Evolutionary conservation across 2,113 vertebrate genomes (phyloP), one percentile per base, ranked within the genome.

Genomic region (Stegostoma tigrinum): DNA sequence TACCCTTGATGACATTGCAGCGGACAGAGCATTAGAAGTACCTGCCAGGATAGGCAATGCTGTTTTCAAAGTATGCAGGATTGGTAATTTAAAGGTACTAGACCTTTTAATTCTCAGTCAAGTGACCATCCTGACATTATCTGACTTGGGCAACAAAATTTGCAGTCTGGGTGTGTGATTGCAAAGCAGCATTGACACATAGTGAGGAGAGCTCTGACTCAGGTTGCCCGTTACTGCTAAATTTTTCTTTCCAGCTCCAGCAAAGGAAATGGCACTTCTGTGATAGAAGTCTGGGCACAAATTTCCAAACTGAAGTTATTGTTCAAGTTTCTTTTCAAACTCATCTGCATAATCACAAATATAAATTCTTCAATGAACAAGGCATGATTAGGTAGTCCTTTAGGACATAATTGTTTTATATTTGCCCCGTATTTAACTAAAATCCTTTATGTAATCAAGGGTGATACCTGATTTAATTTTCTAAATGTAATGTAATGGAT

Each of bases 191-290:
- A 75, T 75, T 15, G 24, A 95, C 68, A 94, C 24, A 3, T 15
- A 24, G 67, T 24, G 38, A 45, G 64, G 42, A 30, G 68, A 95
- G 14, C 27, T 75, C 42, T 72, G 34, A 52, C 94, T 95, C 68
- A 30, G 42, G 21, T 10, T 72, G 27, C 21, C 14, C 42, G 24
- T 68, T 48, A 21, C 67, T 42, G 42, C 23, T 34, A 3, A 27
- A 17, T 38, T 95, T 75, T 45, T 72, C 27, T 95, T 52, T 95
- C 45, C 94, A 95, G 45, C 38, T 72, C 66, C 27, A 75, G 52
- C 67, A 52, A 75, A 95, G 94, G 94, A 95, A 72, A 95, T 95
- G 27, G 24, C 42, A 75, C 67, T 72, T 72, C 66, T 75, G 68
- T 95, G 42, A 27, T n/a, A 61, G 55, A 55, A 91, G 64, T 5